Evolutionary conservation across 2,888 invertebrate genomes (phyloP), one percentile per base, ranked within the genome.

Genomic region (Callosobruchus maculatus): DNA sequence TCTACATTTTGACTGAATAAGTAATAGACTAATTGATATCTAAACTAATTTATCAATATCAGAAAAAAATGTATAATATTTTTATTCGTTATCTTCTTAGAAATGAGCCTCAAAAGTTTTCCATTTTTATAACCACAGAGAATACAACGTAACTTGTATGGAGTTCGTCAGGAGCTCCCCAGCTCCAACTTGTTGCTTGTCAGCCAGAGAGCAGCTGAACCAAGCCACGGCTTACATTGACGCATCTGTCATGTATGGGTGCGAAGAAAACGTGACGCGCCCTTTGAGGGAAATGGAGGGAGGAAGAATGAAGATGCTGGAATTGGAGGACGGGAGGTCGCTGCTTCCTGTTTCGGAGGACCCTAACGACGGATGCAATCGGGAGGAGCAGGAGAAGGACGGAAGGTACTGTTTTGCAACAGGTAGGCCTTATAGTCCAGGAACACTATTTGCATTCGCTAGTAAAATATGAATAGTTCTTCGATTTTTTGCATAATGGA

Each of bases 81-180:
- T n/a, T n/a, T n/a, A n/a, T n/a, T n/a, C n/a, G n/a, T n/a, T n/a
- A n/a, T n/a, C n/a, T n/a, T n/a, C n/a, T n/a, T n/a, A n/a, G n/a
- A n/a, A n/a, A n/a, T n/a, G n/a, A n/a, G n/a, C n/a, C n/a, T n/a
- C n/a, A n/a, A n/a, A n/a, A n/a, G n/a, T n/a, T n/a, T n/a, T n/a
- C n/a, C n/a, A 13, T 49, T 49, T 49, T 49, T 49, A 3, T 18
- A 49, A 13, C 13, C 49, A 13, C 7, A 88, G 90, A 76, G 82
- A 88, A 9, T 91, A 91, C 80, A 93, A 93, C 81, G 85, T 92
- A 68, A 92, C 90, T 3, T 96, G 96, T 84, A 94, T 96, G 92
- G 95, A 96, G 84, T 96, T 96, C 82, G 93, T 96, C 0, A 88
- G 96, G 72, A 95, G 95, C 0, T 94, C 95, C 0, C 92, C 95